A percentile compares a stretch with the other conserved stretches of the same genome.
phyloP scores from a whole-genome alignment of 2,113 vertebrate genomes.

The Epinephelus fuscoguttatus region DNA sequence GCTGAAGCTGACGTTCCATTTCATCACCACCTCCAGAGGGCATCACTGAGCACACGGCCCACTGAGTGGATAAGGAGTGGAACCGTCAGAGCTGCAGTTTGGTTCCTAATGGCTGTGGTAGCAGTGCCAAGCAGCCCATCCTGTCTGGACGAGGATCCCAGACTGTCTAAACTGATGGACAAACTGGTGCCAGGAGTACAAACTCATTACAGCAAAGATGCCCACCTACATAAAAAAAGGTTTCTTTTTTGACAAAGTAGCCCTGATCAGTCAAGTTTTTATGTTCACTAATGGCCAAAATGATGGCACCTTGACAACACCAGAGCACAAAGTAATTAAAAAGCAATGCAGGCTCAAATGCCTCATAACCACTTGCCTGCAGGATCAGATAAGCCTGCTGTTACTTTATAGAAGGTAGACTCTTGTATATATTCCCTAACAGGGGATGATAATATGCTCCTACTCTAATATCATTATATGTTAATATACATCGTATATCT shows the following conservation, averaged over 20 bases:
- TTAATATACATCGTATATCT: conserved; percentile 40
- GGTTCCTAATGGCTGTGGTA: conserved; percentile 3
- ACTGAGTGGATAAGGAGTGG: background rate
- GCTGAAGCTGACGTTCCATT: background rate
- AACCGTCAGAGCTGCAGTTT: conserved; percentile 9
- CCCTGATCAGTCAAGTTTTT: background rate
- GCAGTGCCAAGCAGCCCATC: conserved; percentile 25
- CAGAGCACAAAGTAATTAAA: conserved; percentile 16
- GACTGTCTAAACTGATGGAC: conserved; percentile 1
- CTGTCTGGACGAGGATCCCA: conserved; percentile 26
- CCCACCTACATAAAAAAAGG: background rate
- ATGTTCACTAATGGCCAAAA: background rate
- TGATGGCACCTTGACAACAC: conserved; percentile 30
- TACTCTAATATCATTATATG: conserved; percentile 12
- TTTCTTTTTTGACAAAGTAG: background rate
- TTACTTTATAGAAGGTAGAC: conserved; percentile 20
- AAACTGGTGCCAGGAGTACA: conserved; percentile 13
- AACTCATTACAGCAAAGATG: background rate
- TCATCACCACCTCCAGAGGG: conserved; percentile 31
- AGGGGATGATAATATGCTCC: conserved; percentile 26
- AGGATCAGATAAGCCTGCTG: conserved; percentile 17
- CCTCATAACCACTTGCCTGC: background rate
- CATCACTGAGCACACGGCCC: background rate
- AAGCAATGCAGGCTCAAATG: conserved; percentile 21
- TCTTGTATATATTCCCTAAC: conserved; percentile 33